phyloP scores from a whole-genome alignment of 2,888 invertebrate species.

The Parochlus steinenii region DNA sequence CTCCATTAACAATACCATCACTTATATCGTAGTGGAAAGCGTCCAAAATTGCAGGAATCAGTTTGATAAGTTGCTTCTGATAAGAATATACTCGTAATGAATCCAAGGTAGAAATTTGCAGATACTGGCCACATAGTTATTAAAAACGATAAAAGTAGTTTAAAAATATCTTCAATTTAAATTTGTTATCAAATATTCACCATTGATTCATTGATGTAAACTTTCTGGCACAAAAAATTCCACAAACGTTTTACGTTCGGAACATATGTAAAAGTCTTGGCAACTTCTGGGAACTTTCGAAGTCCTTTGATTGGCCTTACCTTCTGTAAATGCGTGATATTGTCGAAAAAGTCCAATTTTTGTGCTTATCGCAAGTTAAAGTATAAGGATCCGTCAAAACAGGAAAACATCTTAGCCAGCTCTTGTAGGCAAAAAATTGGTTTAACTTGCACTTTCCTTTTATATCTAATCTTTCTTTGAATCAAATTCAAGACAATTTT shows the following conservation, averaged over 20 bases:
- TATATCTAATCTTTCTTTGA: conserved; percentile 50
- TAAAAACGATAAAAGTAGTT: conserved; percentile 77
- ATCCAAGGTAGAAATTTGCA: conserved; percentile 75
- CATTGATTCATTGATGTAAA: conserved; percentile 58
- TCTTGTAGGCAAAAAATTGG: conserved; percentile 62
- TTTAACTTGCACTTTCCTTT: conserved; percentile 59
- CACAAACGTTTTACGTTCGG: conserved; percentile 47
- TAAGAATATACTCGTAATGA: conserved; percentile 70
- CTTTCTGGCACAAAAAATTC: conserved; percentile 62
- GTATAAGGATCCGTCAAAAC: conserved; percentile 53
- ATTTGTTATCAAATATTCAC: too few relatives aligned
- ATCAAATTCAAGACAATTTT: conserved; percentile 58
- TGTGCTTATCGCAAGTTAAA: conserved; percentile 45
- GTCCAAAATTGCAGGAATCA: conserved; percentile 65
- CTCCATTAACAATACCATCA: conserved; percentile 32
- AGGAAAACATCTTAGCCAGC: conserved; percentile 51
- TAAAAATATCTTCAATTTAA: too few relatives aligned
- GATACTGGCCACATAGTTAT: conserved; percentile 22
- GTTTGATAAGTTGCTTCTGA: conserved; percentile 68
- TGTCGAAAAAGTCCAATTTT: conserved; percentile 91
- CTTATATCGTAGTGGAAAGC: conserved; percentile 83
- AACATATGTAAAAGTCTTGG: conserved; percentile 40
- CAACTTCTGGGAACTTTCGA: conserved; percentile 50
- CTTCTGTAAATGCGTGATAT: conserved; percentile 72
- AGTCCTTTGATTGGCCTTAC: conserved; percentile 75